Base-by-base conservation (phyloP, 35 echinoderm and acorn worm genomes). In the Chiridota heheva region DNA sequence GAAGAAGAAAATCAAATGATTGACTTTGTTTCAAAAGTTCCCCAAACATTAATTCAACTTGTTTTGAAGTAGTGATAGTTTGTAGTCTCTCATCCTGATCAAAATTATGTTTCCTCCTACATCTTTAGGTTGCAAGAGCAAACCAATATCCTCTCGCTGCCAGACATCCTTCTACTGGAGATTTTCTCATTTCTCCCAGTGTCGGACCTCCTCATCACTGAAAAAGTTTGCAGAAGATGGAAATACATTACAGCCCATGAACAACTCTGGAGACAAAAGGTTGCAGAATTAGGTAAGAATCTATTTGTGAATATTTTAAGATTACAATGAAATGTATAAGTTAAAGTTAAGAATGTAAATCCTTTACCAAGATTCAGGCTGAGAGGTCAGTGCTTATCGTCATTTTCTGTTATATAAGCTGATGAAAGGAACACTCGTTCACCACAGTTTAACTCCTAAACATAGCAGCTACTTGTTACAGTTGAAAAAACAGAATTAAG, bases 171-270 rank as follows among this genome's bases (percentile, higher is more conserved):
- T 2, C 80, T 98, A 0, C 74, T 91, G 5, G 18, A 82, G 38
- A 72, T 98, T 20, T 89, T 98, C 72, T 84, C 84, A 27, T 88
- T 91, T 73, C 62, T 98, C 28, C 53, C 88, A 57, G 30, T 84
- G 22, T 42, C 76, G 0, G 95, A 91, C 60, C 72, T 98, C 36
- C 49, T 61, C 24, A 67, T 59, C 29, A 89, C 90, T 5, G 80
- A 82, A 25, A 58, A 63, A 48, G 95, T 98, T 15, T 98, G 95
- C 77, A 48, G 81, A 12, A 88, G 95, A 53, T 98, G 95, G 95
- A 71, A 73, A 24, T 98, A 88, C 46, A 91, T 98, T 30, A 85
- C 80, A 64, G 84, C 89, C 7, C 95, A 92, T 35, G 95, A 98
- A 64, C 89, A 88, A 51, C 84, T 98, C 20, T 98, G 95, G 95